phyloP scores from a whole-genome alignment of 2,113 vertebrate species.

The Thunnus thynnus region DNA sequence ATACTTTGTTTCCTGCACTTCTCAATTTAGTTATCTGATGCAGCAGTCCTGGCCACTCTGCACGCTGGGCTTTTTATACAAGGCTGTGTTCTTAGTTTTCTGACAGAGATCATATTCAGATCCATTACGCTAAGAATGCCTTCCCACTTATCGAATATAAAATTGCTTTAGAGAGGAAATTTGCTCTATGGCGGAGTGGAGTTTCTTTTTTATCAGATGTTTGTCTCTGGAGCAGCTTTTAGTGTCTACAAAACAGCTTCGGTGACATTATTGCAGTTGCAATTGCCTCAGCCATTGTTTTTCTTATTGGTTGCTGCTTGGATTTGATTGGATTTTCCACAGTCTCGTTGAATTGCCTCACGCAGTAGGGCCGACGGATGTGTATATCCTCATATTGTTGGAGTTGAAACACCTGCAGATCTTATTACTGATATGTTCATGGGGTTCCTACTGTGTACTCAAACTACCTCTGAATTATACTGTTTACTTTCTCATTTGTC shows the following conservation, averaged over 20 bases:
- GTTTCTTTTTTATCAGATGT: slow-evolving; percentile 84
- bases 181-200: slow-evolving; percentile 79
- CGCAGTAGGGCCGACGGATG: slow-evolving; percentile 41
- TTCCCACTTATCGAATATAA: slow-evolving; percentile 86
- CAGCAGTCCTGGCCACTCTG: slow-evolving; percentile 64
- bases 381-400: slow-evolving; percentile 65
- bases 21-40: slow-evolving; percentile 77
- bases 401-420: slow-evolving; percentile 70
- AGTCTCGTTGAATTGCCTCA: slow-evolving; percentile 74
- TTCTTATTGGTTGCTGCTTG: slow-evolving; percentile 79
- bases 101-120: slow-evolving; percentile 85
- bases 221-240: slow-evolving; percentile 83
- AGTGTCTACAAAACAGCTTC: slow-evolving; percentile 77
- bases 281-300: slow-evolving; percentile 77
- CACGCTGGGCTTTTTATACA: slow-evolving; percentile 67
- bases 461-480: slow-evolving; percentile 45
- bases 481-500: slow-evolving; percentile 24
- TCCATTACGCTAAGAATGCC: slow-evolving; percentile 84
- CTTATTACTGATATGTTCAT: slow-evolving; percentile 67
- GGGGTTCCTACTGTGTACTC: slow-evolving; percentile 29
- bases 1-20: slow-evolving; percentile 65
- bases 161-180: slow-evolving; percentile 86
- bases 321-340: slow-evolving; percentile 80
- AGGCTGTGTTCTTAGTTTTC: slow-evolving; percentile 81
- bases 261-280: slow-evolving; percentile 78